Percentiles rank a stretch among this genome's conserved stretches.
phyloP scores from a whole-genome alignment of 2,797 vertebrate genomes.

The Dendrocincla tyrannina region DNA sequence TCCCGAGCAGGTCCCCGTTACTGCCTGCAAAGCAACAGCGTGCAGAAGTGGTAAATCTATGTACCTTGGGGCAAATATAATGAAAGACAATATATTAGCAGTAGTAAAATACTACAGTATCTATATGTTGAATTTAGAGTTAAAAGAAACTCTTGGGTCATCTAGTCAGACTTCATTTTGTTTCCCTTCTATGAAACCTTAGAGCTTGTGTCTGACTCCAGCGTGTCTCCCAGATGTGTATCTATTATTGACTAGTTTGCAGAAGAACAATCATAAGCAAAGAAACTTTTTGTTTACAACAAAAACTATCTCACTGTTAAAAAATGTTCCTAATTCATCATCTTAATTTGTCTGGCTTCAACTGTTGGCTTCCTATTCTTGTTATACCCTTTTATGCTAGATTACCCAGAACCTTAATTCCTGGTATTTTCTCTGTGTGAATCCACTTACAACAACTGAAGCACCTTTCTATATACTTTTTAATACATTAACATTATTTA shows the following conservation, averaged over 20 bases:
- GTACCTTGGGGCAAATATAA: background rate
- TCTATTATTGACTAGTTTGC: background rate
- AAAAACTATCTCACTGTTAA: background rate
- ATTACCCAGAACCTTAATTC: background rate
- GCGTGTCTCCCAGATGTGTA: background rate
- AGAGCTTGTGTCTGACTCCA: background rate
- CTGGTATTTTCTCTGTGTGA: background rate
- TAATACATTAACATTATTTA: background rate
- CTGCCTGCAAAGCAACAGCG: background rate
- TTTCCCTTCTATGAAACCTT: background rate
- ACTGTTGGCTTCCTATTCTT: background rate
- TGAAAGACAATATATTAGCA: background rate
- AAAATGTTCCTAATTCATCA: background rate
- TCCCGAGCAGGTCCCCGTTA: background rate
- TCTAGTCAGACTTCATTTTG: background rate
- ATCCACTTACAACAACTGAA: background rate
- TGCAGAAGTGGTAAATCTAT: background rate
- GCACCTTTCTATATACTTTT: background rate
- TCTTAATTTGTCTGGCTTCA: constrained; percentile 3
- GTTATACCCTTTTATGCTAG: background rate
- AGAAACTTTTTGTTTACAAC: background rate
- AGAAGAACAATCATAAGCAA: background rate
- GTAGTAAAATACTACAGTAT: background rate
- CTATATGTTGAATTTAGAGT: background rate
- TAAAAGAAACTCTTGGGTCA: background rate